Evolutionary conservation across 2,888 invertebrate genomes (phyloP), one percentile per base, ranked within the genome.

Genomic region (Nemotelus pantherinus): DNA sequence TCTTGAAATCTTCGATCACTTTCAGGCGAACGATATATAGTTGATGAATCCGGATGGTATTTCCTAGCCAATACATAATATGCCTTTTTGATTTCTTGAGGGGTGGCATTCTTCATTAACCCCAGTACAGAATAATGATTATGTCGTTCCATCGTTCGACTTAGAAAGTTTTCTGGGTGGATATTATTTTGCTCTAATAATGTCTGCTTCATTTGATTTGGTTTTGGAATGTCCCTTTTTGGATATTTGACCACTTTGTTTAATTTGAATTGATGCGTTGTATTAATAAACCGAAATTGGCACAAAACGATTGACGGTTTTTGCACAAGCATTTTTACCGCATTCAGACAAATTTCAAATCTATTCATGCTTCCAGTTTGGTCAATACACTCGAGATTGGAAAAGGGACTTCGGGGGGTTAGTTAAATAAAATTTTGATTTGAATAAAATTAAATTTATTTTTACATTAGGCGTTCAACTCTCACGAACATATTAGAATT

Each of bases 1-100:
- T 97, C 96, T 86, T 98, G 98, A 80, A 86, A 86, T 57, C 83
- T 83, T 45, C 84, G 83, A 3, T 84, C 79, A 50, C 63, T 63
- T 6, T 68, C 83, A 80, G 57, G 82, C 0, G 83, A 82, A 3
- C 82, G 83, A 6, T 80, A 80, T 41, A 50, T 45, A 57, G 67
- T 68, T 55, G 45, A 64, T 0, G 84, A 82, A 78, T 86, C 86
- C 0, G 86, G 86, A 79, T 86, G 86, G 80, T 83, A 85, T 48
- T 85, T 85, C 78, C 86, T 86, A 10, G 86, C 86, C 45, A 86
- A 79, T 4, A 83, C 80, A 82, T 85, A 86, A 77, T 85, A 86
- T 0, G 86, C 85, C 0, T 83, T 81, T 43, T 86, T 85, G 25
- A 86, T 86, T 77, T 86, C 83, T 70, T 83, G 84, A 1, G 80